Conservation (phyloP, 2,113 vertebrate genomes). For the Camarhynchus parvulus region DNA sequence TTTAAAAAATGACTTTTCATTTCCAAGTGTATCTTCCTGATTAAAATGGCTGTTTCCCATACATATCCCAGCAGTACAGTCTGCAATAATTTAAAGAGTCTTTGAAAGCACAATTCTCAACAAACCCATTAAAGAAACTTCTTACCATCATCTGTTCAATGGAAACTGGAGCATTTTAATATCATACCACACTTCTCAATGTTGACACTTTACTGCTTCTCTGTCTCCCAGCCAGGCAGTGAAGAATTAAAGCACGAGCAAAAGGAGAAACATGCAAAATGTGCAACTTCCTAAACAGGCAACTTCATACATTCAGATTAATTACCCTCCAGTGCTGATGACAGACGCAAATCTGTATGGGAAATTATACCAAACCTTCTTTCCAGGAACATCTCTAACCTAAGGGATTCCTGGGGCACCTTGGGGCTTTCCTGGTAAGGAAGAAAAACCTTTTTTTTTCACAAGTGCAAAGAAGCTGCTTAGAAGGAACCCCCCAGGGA, state of each 20-base stretch:
- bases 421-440: not conserved
- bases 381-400: not conserved
- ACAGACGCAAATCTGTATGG: not conserved
- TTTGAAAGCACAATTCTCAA: constrained; percentile 54
- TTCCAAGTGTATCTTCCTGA: constrained; percentile 74
- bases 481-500: not conserved
- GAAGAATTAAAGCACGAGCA: not conserved
- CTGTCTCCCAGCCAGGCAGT: not conserved
- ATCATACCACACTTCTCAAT: not conserved
- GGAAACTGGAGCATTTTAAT: constrained; percentile 29
- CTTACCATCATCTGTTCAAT: constrained; percentile 36
- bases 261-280: not conserved
- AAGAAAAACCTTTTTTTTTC: not conserved
- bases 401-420: not conserved
- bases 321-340: not conserved
- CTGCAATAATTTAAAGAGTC: constrained; percentile 53
- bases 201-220: constrained; percentile 14
- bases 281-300: not conserved
- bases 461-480: not conserved
- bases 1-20: constrained; percentile 72
- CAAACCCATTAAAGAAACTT: constrained; percentile 46
- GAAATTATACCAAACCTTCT: not conserved
- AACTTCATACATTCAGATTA: not conserved
- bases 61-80: constrained; percentile 35
- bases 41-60: constrained; percentile 72